These are phyloP conservation scores for Urocynchramus pylzowi DNA, from an alignment of 2,113 vertebrate species.

Conservation along the genomic window DNA sequence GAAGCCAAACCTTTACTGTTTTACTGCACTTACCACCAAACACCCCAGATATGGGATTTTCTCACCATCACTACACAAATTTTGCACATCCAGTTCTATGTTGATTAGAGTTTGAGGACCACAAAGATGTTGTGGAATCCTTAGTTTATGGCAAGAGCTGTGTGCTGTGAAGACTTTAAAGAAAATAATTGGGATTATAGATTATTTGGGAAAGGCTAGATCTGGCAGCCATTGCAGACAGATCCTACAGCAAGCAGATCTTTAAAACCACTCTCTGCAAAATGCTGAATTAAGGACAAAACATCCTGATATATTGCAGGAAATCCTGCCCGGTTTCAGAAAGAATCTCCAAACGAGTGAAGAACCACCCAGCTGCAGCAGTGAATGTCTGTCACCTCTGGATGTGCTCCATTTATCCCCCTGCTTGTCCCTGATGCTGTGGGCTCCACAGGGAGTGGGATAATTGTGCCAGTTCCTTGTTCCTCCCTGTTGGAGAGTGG, in stretches of 20 bases:
- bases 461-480: background rate
- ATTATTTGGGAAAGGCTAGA: background rate
- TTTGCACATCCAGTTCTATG: background rate
- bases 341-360: background rate
- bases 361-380: background rate
- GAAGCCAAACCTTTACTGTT: background rate
- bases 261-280: background rate
- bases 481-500: background rate
- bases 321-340: background rate
- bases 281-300: background rate
- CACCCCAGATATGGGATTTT: background rate
- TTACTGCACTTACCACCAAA: background rate
- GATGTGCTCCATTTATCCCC: background rate
- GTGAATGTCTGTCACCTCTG: background rate
- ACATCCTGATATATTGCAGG: background rate
- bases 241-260: background rate
- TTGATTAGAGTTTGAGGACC: background rate
- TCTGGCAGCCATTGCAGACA: background rate
- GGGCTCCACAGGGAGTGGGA: background rate
- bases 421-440: background rate
- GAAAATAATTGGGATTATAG: background rate
- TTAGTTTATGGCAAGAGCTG: background rate
- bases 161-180: background rate
- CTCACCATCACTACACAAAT: background rate
- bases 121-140: background rate